A percentile compares a stretch with the other conserved stretches of the same genome.
Conservation (phyloP, 2,113 vertebrate species). For the Phalacrocorax carbo region DNA sequence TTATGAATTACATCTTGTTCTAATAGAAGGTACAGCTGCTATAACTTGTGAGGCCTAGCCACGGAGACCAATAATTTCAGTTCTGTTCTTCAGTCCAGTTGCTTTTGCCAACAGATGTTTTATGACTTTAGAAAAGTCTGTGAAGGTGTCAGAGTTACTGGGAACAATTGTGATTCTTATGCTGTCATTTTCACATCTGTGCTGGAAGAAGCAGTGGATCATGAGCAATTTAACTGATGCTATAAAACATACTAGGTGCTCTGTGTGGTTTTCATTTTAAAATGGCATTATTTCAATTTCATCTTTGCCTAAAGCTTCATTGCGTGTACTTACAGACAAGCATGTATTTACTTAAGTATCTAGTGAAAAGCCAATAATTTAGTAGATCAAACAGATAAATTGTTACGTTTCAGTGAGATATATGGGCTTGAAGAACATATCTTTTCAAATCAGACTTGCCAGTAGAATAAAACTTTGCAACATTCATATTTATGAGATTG, state of each 20-base stretch:
- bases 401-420: not conserved
- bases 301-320: not conserved
- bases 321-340: not conserved
- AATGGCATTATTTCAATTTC: not conserved
- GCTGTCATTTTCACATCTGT: not conserved
- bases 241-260: not conserved
- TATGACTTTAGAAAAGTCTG: not conserved
- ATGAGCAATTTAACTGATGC: not conserved
- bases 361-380: not conserved
- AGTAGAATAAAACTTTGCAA: not conserved
- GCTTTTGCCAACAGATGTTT: not conserved
- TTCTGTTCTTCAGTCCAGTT: not conserved
- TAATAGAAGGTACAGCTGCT: not conserved
- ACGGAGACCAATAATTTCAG: not conserved
- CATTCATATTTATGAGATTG: not conserved
- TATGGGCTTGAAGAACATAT: not conserved
- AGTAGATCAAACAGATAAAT: not conserved
- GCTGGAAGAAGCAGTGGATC: not conserved
- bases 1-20: not conserved
- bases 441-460: not conserved
- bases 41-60: not conserved
- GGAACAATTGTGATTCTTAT: not conserved
- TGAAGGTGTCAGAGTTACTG: not conserved
- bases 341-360: not conserved
- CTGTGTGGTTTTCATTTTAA: not conserved